Conservation (phyloP, 2,888 invertebrate genomes). For the Hypercompe scribonia region DNA sequence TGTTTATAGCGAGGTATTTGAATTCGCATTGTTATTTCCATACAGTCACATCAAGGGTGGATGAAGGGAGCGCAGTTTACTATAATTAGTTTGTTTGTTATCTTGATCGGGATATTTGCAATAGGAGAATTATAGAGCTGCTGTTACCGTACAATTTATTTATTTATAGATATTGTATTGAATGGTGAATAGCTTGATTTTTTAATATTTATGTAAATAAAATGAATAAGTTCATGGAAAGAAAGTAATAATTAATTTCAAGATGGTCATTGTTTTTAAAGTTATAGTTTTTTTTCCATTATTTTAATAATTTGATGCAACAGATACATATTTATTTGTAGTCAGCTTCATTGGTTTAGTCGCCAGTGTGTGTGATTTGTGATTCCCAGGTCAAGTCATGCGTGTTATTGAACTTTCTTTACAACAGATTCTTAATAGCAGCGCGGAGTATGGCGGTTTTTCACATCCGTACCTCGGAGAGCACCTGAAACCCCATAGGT, state of each 20-base stretch:
- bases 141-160: neutral
- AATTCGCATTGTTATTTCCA: constrained; percentile 65
- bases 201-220: too few relatives aligned
- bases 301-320: neutral
- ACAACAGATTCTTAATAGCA: too few relatives aligned
- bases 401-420: too few relatives aligned
- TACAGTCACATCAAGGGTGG: constrained; percentile 70
- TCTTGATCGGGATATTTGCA: constrained; percentile 67
- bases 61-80: constrained; percentile 64
- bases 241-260: too few relatives aligned
- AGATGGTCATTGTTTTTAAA: neutral
- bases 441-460: too few relatives aligned
- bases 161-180: neutral
- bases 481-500: too few relatives aligned
- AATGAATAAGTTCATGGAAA: too few relatives aligned
- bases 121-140: constrained; percentile 50
- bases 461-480: too few relatives aligned
- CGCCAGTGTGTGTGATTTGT: too few relatives aligned
- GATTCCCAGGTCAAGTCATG: too few relatives aligned
- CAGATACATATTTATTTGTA: neutral
- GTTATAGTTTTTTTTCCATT: neutral
- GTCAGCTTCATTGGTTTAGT: too few relatives aligned
- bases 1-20: constrained; percentile 22
- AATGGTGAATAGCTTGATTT: too few relatives aligned
- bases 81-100: constrained; percentile 79